A percentile compares a stretch with the other conserved stretches of the same genome.
Evolutionary conservation across 2,113 vertebrate species (phyloP).

Genomic region (Lipotes vexillifer): DNA sequence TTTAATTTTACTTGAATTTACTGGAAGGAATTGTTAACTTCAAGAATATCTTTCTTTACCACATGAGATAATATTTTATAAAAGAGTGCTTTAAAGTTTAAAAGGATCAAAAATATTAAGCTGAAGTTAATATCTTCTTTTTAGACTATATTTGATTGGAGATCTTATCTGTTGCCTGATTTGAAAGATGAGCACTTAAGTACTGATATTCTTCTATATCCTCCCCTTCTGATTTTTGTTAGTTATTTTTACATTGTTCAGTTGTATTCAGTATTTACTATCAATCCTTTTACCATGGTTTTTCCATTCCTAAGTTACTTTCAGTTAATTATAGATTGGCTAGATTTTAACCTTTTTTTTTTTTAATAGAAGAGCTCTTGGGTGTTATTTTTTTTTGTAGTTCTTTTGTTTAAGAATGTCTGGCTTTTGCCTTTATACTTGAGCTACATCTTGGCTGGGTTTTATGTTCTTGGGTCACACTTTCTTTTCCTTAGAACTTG

Average conservation of each 20-base stretch:
- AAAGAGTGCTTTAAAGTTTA: background rate
- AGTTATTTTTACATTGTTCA: background rate
- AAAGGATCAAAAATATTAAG: background rate
- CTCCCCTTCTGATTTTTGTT: background rate
- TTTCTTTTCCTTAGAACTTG: conserved; percentile 55
- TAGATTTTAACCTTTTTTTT: background rate
- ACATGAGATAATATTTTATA: background rate
- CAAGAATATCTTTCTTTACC: conserved; percentile 9
- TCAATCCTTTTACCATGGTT: background rate
- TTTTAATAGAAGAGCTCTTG: background rate
- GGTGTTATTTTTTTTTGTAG: background rate
- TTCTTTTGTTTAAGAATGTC: conserved; percentile 15
- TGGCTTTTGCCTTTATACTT: conserved; percentile 37
- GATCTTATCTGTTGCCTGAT: background rate
- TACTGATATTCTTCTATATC: background rate
- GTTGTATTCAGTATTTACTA: background rate
- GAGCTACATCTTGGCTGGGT: background rate
- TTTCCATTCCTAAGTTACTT: background rate
- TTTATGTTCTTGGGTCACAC: conserved; percentile 51
- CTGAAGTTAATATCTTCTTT: background rate
- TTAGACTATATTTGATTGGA: background rate
- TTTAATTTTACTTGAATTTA: conserved; percentile 23
- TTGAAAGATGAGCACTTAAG: background rate
- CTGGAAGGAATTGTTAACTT: conserved; percentile 17
- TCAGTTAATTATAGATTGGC: background rate